Evolutionary conservation across 2,888 invertebrate genomes (phyloP), one percentile per base, ranked within the genome.

Genomic region (Philonicus albiceps): DNA sequence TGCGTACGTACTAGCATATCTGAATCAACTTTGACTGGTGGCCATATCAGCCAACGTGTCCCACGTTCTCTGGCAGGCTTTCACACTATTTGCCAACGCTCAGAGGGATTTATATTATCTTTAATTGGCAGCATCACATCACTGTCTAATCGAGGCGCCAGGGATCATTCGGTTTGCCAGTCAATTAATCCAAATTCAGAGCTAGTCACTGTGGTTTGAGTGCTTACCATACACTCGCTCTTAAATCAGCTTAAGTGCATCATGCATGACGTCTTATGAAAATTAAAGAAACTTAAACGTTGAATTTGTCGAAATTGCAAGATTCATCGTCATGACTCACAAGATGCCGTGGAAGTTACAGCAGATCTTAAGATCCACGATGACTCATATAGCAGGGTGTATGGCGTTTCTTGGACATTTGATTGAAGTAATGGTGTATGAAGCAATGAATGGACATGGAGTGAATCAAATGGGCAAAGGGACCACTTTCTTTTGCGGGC

Each of bases 111-210:
- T 64, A 49, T 27, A 49, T 43, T 78, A 8, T 53, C 49, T 43
- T 27, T 78, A 78, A 78, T 49, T 78, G 78, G 27, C 19, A 78
- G 22, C 78, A 49, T 8, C 75, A 37, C 22, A 31, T 37, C 13
- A 37, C 7, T 22, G 40, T 76, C 43, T n/a, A 34, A 78, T 13
- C 53, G 16, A 49, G 16, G 53, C 49, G 78, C 49, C 78, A 78
- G 30, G 49, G 78, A 78, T 78, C 81, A 81, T n/a, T 27, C 27
- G 27, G 55, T 85, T 49, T 34, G 30, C 34, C 74, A 74, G 72
- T 74, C 74, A 73, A 74, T 85, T 74, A 85, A 85, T 31, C 49
- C 55, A 19, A 81, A 73, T 43, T 40, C 74, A 40, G 72, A 30
- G 34, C 30, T 31, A 74, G 74, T 73, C 30, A 49, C 27, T 84